phyloP scores from a whole-genome alignment of 2,797 vertebrate genomes.

The Sebastiscus albofasciatus region DNA sequence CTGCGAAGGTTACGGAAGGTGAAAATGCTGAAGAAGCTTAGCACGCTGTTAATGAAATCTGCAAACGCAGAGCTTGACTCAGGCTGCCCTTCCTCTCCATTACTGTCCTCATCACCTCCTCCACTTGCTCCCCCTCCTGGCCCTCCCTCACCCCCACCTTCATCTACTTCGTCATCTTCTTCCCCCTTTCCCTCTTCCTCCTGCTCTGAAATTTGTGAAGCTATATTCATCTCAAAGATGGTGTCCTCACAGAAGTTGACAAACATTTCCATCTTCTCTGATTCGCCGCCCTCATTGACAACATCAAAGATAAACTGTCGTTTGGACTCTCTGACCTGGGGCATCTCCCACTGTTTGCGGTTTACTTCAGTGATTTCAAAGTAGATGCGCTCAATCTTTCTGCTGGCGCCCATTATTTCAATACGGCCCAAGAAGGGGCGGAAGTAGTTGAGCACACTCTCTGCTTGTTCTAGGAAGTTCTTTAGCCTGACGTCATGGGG shows the following conservation, averaged over 20 bases:
- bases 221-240: constrained; percentile 99
- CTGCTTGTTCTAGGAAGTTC: constrained; percentile 91
- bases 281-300: constrained; percentile 95
- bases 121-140: constrained; percentile 46
- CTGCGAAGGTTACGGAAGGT: constrained; percentile 89
- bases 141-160: constrained; percentile 71
- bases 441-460: constrained; percentile 95
- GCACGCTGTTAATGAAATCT: constrained; percentile 81
- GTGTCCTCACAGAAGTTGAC: constrained; percentile 99
- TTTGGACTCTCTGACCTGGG: constrained; percentile 96
- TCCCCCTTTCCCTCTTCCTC: constrained; percentile 88
- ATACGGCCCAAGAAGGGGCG: constrained; percentile 93
- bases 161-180: constrained; percentile 79
- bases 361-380: constrained; percentile 98
- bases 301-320: constrained; percentile 98
- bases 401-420: constrained; percentile 96
- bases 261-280: constrained; percentile 98
- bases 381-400: constrained; percentile 95
- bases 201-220: constrained; percentile 93
- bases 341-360: constrained; percentile 98
- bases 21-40: constrained; percentile 82
- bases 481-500: constrained; percentile 91
- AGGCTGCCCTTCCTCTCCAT: constrained; percentile 69
- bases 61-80: constrained; percentile 88
- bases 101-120: constrained; percentile 80